Percentiles rank a stretch among this genome's conserved stretches.
Evolutionary conservation across 2,113 vertebrate species (phyloP).

Genomic region (Tachuris rubrigastra): DNA sequence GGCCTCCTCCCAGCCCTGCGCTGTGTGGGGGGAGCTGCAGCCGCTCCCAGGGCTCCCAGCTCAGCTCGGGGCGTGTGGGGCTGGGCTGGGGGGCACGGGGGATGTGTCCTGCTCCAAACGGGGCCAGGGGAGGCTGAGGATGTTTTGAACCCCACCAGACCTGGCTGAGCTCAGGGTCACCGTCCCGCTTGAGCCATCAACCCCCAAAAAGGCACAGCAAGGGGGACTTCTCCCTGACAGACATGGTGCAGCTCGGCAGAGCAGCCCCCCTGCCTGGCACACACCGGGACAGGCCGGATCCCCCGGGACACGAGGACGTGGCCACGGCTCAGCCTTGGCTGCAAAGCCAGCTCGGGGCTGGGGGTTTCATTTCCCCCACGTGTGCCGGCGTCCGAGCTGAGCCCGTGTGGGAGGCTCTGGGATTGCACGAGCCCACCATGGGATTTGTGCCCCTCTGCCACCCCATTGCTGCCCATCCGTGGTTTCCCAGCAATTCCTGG

Average conservation of each 20-base stretch:
- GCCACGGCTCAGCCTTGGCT: not conserved
- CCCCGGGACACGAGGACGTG: not conserved
- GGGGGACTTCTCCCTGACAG: not conserved
- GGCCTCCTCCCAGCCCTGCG: not conserved
- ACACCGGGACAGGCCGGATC: too few species aligned
- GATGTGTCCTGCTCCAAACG: not conserved
- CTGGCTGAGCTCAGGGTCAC: not conserved
- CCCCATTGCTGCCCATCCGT: not conserved
- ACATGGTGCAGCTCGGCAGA: not conserved
- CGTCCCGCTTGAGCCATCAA: not conserved
- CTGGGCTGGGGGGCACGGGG: accelerated
- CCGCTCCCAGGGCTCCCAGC: not conserved
- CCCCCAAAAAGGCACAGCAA: not conserved
- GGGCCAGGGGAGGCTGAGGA: not conserved
- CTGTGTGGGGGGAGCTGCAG: not conserved
- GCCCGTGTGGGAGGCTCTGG: not conserved
- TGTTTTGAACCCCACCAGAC: not conserved
- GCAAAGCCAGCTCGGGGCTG: not conserved
- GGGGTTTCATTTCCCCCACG: not conserved
- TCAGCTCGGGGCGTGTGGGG: not conserved
- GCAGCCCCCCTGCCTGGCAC: not conserved
- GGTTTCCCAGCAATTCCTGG: not conserved
- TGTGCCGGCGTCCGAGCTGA: accelerated
- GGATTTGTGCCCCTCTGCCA: accelerated
- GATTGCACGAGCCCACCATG: not conserved